Base-by-base conservation (phyloP, 1,140 invertebrate species). In the Leguminivora glycinivorella region DNA sequence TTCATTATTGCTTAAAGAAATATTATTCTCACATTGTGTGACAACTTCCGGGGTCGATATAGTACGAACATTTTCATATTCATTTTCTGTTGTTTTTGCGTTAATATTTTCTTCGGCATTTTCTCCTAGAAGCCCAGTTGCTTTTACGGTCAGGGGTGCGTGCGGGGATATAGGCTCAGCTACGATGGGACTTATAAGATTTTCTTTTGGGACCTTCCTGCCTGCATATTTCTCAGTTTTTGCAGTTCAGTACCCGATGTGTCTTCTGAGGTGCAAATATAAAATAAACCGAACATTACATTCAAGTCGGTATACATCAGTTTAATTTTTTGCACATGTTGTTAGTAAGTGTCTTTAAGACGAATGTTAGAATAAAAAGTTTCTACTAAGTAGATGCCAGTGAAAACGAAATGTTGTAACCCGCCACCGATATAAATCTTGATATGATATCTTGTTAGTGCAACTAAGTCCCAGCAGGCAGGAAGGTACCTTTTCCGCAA, bases 401-500 rank as follows among this genome's bases (percentile, higher is more conserved):
- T 77, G 78, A 60, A 68, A 79, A 73, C 70, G 76, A 77, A 74
- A 72, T 72, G 75, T 71, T 78, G 72, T 78, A 84, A 75, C 82
- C 89, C 89, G 85, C 82, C 88, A 91, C 89, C 89, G 74, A 72
- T 72, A 80, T 73, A 78, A 83, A 74, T 80, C 72, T 38, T 72
- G 76, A 77, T 76, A 78, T 71, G 71, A 73, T 68, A 68, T 76
- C 67, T 77, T 85, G 87, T 92, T 92, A 92, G 90, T 90, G 78
- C 82, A 78, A 85, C 78, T 81, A 79, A 80, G 83, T 85, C 88
- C 91, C 90, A 87, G 86, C 92, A 92, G 90, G 90, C 92, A 92
- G 92, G 91, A 92, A 92, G 92, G 91, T 90, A 88, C 88, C 84
- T 85, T n/a, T 81, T 89, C 87, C 87, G 85, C 83, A 86, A 91